These are phyloP conservation scores for Hapalemur alaotrensis DNA, from an alignment of 2,797 vertebrate species.

Conservation along the genomic window DNA sequence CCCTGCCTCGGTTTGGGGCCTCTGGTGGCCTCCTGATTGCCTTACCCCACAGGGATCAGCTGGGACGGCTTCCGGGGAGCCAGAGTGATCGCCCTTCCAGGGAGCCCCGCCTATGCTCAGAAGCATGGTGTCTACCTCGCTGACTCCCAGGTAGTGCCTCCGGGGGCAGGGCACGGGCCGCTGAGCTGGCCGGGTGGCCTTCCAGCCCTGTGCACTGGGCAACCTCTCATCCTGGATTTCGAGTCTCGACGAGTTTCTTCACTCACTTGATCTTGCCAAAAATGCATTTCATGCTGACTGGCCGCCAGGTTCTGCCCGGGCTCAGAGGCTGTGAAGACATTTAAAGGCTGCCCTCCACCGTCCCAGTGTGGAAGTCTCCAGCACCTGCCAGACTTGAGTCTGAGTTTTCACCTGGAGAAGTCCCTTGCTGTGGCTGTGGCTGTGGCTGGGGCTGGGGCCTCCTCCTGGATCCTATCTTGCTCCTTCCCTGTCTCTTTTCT, in stretches of 20 bases:
- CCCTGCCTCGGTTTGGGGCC: background rate
- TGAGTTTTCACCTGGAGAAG: background rate
- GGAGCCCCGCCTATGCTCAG: constrained; percentile 88
- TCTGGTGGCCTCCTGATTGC: background rate
- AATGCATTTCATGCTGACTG: rapidly evolving
- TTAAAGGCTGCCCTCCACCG: background rate
- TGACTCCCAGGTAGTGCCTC: constrained; percentile 85
- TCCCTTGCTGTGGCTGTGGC: background rate
- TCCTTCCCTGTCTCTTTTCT: background rate
- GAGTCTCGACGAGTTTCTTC: background rate
- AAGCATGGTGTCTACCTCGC: constrained; percentile 92
- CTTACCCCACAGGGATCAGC: constrained; percentile 80
- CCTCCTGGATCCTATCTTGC: background rate
- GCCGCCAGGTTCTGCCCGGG: background rate
- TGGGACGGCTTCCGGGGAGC: constrained; percentile 92
- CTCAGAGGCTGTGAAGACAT: background rate
- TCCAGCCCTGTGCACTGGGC: background rate
- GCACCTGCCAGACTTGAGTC: background rate
- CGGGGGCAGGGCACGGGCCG: background rate
- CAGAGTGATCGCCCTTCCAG: constrained; percentile 90
- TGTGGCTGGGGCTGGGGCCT: background rate
- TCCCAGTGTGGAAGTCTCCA: background rate
- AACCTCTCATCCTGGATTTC: background rate
- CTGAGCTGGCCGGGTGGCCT: background rate
- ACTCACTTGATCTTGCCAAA: background rate